Base-by-base conservation (phyloP, 2,888 invertebrate genomes). In the Papilio elwesi region DNA sequence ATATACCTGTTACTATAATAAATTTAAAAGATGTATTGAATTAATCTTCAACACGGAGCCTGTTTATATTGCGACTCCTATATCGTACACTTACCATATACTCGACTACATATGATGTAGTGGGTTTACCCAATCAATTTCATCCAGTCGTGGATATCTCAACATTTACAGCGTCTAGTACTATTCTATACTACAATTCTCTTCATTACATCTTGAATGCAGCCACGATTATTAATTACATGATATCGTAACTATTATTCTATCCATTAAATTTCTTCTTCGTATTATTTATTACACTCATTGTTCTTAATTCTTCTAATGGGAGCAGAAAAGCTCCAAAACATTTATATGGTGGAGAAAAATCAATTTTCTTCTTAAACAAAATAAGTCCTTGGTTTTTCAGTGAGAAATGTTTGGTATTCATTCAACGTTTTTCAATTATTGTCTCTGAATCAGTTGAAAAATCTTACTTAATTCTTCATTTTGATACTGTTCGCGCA, bases 1-100 rank as follows among this genome's bases (percentile, higher is more conserved):
- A 76, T 78, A 59, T 68, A 73, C 65, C 65, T 73, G 59, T 15
- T 66, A 51, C 49, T 9, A 13, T 12, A 51, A 49, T 55, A 5
- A 73, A 55, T 48, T 66, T 52, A 38, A 53, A 55, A 51, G 38
- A 71, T 64, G 38, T 79, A 78, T 82, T 78, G 79, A 84, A 83
- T 78, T 83, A 79, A 82, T 84, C 85, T 86, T 86, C 86, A 85
- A 86, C 85, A 81, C 85, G 86, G 85, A 83, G 89, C 87, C 88
- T 87, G 87, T 86, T 59, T 87, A 86, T 82, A 87, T 87, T 87
- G 85, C 84, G 92, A 91, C 92, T 90, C 92, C 92, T 68, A 65
- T 64, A 65, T 26, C 26, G 26, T 85, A 83, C 83, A 92, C 92
- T 92, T 92, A 92, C 92, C 92, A 80, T 91, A 73, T 72, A 75